These are phyloP conservation scores for Noctuana brunneofusca DNA, from an alignment of 2,888 invertebrate genomes.

Conservation along the genomic window DNA sequence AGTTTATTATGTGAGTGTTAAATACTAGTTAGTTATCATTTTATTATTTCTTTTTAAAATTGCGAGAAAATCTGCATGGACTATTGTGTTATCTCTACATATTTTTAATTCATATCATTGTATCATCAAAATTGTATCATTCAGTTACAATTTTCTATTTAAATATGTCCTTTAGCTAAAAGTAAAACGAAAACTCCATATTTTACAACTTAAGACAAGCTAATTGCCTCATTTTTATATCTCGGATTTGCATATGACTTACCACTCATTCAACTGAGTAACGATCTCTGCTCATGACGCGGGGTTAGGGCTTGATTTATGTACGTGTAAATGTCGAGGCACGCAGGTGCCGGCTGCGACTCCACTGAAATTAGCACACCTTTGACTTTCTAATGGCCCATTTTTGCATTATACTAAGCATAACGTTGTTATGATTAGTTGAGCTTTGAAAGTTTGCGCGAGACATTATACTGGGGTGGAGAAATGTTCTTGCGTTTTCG, in stretches of 20 bases:
- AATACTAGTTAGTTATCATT: too few species aligned
- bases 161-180: too few species aligned
- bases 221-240: constrained; percentile 29
- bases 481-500: neutral
- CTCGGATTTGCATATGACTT: constrained; percentile 31
- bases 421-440: constrained; percentile 27
- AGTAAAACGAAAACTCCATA: neutral
- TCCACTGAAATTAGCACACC: constrained; percentile 24
- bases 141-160: too few species aligned
- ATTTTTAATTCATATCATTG: too few species aligned
- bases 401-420: constrained; percentile 32
- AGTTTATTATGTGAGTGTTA: too few species aligned
- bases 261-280: constrained; percentile 39
- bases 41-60: too few species aligned
- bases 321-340: constrained; percentile 42
- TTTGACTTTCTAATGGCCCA: constrained; percentile 30
- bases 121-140: too few species aligned
- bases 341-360: constrained; percentile 19
- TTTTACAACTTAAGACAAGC: neutral
- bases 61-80: too few species aligned
- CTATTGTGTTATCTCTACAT: too few species aligned
- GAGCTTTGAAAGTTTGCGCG: constrained; percentile 8
- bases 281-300: constrained; percentile 55
- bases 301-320: constrained; percentile 52
- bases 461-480: neutral